Base-by-base conservation (phyloP, 2,888 invertebrate genomes). In the Noctua janthina region DNA sequence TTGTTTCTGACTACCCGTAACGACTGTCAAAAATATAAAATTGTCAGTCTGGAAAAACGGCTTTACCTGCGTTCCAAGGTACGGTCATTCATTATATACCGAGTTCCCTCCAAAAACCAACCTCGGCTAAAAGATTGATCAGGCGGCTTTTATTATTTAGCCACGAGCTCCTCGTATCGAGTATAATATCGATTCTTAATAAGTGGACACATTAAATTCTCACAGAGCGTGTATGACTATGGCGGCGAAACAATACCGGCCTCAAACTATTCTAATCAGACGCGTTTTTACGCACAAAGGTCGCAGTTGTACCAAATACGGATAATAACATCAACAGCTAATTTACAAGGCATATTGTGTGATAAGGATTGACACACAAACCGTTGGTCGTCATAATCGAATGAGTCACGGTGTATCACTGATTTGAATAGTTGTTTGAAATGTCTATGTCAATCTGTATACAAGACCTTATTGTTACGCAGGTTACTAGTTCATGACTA, bases 361-460 rank as follows among this genome's bases (percentile, higher is more conserved):
- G 90, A 89, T 89, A 89, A 90, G 59, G 23, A 67, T 75, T 90
- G 89, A 89, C 90, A 90, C 78, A 90, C 74, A 80, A 83, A 70
- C 56, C 17, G 67, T 67, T 74, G 81, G 62, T 74, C 73, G 67
- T 71, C 76, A 78, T 76, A 74, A 39, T 62, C 35, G 51, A 80
- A 59, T 88, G 84, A 90, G 46, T 90, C 85, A 90, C 39, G 29
- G 7, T 23, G 70, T 59, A 79, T 64, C 62, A 78, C 73, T 71
- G 69, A 74, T 74, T 78, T 49, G 35, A 75, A 81, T 56, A 15
- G 39, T 49, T 51, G n/a, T 75, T 75, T 54, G 17, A 46, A 75
- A 68, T 81, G 15, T 35, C 6, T 54, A 29, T 51, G 10, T 17
- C 56, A 35, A 59, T 80, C n/a, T 80, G 20, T 54, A 11, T 23